Evolutionary conservation across 1,140 invertebrate species (phyloP).

Genomic region (Drosophila ironensis): DNA sequence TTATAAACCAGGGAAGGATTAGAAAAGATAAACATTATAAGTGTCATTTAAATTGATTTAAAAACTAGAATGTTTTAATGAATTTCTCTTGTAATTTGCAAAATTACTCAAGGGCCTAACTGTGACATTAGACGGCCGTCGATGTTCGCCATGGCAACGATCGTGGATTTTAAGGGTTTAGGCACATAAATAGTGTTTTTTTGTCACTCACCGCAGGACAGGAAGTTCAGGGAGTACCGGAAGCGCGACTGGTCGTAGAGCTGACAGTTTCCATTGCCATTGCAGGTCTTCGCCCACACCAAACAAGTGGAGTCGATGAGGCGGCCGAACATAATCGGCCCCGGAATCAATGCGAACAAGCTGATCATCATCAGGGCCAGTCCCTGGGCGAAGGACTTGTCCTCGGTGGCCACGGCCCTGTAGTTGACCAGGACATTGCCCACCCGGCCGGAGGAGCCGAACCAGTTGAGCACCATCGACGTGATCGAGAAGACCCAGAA

Average conservation of each 20-base stretch:
- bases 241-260: constrained; percentile 85
- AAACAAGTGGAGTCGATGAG: constrained; percentile 86
- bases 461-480: constrained; percentile 83
- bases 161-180: background rate
- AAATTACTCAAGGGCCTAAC: no score
- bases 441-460: constrained; percentile 85
- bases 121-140: no score
- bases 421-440: constrained; percentile 86
- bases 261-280: constrained; percentile 85
- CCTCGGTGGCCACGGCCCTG: constrained; percentile 84
- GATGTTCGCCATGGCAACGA: no score
- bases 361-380: constrained; percentile 85
- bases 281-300: constrained; percentile 86
- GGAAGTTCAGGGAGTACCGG: constrained; percentile 84
- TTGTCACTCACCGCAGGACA: constrained; percentile 84
- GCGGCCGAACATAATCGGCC: constrained; percentile 86
- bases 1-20: no score
- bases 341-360: constrained; percentile 86
- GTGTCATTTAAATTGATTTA: no score
- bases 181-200: accelerated
- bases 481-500: constrained; percentile 83
- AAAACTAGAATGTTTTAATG: no score
- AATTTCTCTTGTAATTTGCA: no score
- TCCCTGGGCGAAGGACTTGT: constrained; percentile 87
- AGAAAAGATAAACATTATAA: no score